These are phyloP conservation scores for Copidosoma floridanum DNA, from an alignment of 1,140 invertebrate genomes.

Conservation along the genomic window DNA sequence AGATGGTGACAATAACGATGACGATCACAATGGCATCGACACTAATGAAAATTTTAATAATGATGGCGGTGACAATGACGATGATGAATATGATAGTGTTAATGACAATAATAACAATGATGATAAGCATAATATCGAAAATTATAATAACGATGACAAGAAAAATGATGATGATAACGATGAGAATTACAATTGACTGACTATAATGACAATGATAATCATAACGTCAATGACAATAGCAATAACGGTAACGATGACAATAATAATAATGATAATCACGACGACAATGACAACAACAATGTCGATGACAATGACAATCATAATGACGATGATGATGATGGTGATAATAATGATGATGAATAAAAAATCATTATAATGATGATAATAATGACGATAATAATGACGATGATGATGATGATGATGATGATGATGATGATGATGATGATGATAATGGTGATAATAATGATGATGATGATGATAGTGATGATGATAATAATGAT, in stretches of 20 bases:
- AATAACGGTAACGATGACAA: not conserved
- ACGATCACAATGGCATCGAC: not conserved
- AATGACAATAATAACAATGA: not conserved
- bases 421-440: not conserved
- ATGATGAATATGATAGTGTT: not conserved
- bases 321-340: not conserved
- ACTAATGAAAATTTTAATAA: not conserved
- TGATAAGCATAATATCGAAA: not conserved
- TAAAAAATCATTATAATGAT: not conserved
- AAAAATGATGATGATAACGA: not conserved
- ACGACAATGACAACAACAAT: not conserved
- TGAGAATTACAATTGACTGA: not conserved
- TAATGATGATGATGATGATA: not conserved
- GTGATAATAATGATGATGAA: not conserved
- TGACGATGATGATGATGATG: not conserved
- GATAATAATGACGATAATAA: not conserved
- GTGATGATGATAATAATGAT: not conserved
- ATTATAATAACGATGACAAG: not conserved
- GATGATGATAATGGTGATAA: not conserved
- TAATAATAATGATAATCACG: not conserved
- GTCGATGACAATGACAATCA: not conserved
- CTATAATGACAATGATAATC: not conserved
- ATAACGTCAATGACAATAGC: not conserved
- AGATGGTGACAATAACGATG: not conserved
- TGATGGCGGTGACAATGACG: not conserved